phyloP scores from a whole-genome alignment of 2,113 vertebrate genomes.

The Eublepharis macularius region DNA sequence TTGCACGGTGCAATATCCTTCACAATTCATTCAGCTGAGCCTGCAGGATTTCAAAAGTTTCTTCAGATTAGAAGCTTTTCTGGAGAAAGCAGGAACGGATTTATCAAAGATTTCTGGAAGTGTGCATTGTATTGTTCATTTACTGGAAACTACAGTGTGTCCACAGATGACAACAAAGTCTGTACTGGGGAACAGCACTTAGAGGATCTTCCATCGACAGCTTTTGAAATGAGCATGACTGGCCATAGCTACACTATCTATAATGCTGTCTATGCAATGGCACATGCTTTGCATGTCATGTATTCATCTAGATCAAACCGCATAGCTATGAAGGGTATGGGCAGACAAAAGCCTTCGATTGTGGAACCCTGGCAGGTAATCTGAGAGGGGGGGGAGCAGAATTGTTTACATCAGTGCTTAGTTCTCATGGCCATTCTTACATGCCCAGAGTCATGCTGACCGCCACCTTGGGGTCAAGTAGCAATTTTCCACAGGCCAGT shows the following conservation, averaged over 20 bases:
- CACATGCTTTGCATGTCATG: neutral
- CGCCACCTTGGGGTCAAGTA: too few relatives aligned
- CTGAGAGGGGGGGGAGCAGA: too few relatives aligned
- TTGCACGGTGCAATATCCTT: neutral
- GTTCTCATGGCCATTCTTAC: too few relatives aligned
- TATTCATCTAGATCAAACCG: neutral
- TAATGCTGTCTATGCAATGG: neutral
- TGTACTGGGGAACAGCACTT: neutral
- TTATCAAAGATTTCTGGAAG: neutral
- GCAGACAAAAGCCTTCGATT: too few relatives aligned
- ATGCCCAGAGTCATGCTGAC: too few relatives aligned
- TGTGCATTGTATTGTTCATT: neutral
- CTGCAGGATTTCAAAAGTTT: neutral
- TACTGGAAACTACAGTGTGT: neutral
- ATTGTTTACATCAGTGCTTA: too few relatives aligned
- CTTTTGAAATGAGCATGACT: slow-evolving; percentile 4
- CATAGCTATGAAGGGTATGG: neutral
- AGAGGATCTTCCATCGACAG: neutral
- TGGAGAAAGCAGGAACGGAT: neutral
- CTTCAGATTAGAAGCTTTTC: neutral
- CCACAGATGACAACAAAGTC: accelerated
- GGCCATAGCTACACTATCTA: neutral
- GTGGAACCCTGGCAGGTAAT: slow-evolving; percentile 5
- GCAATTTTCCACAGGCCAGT: too few relatives aligned
- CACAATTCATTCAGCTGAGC: neutral